These are phyloP conservation scores for Drosophila emarginata DNA, from an alignment of 2,888 invertebrate genomes.

Conservation along the genomic window DNA sequence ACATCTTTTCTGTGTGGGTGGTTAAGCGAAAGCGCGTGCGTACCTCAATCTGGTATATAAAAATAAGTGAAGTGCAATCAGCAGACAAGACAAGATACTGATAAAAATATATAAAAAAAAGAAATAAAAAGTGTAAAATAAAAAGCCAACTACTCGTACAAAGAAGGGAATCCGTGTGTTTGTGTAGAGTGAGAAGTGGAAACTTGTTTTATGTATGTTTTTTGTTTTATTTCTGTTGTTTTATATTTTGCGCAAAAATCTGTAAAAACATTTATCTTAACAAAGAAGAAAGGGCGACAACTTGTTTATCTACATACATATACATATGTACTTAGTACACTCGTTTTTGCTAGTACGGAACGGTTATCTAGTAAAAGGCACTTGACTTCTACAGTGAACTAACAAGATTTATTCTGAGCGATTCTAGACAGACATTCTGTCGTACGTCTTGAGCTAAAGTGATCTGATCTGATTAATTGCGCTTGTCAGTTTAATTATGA, in stretches of 20 bases:
- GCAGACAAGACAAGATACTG: slow-evolving; percentile 10
- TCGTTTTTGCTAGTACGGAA: neutral
- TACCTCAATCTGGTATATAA: slow-evolving; percentile 8
- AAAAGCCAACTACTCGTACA: neutral
- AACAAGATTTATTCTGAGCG: neutral
- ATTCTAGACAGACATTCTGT: slow-evolving; percentile 6
- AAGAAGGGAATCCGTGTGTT: neutral
- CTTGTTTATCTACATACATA: slow-evolving; percentile 13
- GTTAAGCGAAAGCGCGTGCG: slow-evolving; percentile 54
- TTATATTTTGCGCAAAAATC: slow-evolving; percentile 28
- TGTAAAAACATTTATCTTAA: slow-evolving; percentile 12
- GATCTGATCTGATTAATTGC: slow-evolving; percentile 34
- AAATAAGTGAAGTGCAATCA: slow-evolving; percentile 23
- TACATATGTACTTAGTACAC: neutral
- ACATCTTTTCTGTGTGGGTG: neutral
- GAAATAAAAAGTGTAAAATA: slow-evolving; percentile 19
- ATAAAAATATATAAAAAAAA: slow-evolving; percentile 7
- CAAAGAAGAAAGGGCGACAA: slow-evolving; percentile 22
- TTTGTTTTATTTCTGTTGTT: neutral
- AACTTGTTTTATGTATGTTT: neutral
- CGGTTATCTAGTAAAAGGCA: neutral
- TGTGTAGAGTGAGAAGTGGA: slow-evolving; percentile 14
- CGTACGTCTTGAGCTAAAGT: slow-evolving; percentile 13
- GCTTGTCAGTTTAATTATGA: slow-evolving; percentile 70
- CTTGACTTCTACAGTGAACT: neutral